A percentile compares a stretch with the other conserved stretches of the same genome.
Conservation (phyloP, 1,140 invertebrate genomes). For the Onthophagus taurus region DNA sequence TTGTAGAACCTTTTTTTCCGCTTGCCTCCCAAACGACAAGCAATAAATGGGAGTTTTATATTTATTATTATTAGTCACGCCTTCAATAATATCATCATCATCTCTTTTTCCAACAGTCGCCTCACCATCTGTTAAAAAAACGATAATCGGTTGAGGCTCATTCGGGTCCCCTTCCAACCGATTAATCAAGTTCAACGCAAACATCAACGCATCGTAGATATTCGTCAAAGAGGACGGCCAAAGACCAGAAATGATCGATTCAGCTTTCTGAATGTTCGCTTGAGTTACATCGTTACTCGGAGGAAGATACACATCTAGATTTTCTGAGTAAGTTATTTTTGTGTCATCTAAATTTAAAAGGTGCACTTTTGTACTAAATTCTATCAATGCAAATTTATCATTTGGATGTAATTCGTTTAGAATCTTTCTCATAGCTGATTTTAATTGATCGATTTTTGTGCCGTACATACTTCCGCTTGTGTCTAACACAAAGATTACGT, state of each 20-base stretch:
- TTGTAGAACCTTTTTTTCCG: conserved; percentile 56
- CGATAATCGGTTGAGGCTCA: conserved; percentile 54
- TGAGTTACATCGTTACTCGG: conserved; percentile 4
- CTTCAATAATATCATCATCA: no score
- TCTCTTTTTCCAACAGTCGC: conserved; percentile 52
- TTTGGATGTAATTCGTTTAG: conserved; percentile 47
- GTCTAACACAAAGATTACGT: conserved; percentile 60
- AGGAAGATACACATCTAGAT: no score
- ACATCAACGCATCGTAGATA: conserved; percentile 50
- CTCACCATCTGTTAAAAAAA: conserved; percentile 69
- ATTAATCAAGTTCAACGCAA: conserved; percentile 46
- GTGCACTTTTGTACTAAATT: no score
- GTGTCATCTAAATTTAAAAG: no score
- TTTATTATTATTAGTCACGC: conserved; percentile 17
- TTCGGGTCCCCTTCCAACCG: conserved; percentile 12
- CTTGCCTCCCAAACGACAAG: conserved; percentile 60
- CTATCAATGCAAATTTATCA: conserved; percentile 59
- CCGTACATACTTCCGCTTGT: conserved; percentile 57
- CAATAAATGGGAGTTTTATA: conserved; percentile 47
- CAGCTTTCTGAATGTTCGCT: conserved; percentile 49
- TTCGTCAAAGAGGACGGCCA: no score
- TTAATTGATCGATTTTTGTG: conserved; percentile 50
- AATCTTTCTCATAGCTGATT: conserved; percentile 57
- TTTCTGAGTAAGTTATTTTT: no score
- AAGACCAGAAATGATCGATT: no score